Base-by-base conservation (phyloP, 2,888 invertebrate species). In the Exocentrus adspersus region DNA sequence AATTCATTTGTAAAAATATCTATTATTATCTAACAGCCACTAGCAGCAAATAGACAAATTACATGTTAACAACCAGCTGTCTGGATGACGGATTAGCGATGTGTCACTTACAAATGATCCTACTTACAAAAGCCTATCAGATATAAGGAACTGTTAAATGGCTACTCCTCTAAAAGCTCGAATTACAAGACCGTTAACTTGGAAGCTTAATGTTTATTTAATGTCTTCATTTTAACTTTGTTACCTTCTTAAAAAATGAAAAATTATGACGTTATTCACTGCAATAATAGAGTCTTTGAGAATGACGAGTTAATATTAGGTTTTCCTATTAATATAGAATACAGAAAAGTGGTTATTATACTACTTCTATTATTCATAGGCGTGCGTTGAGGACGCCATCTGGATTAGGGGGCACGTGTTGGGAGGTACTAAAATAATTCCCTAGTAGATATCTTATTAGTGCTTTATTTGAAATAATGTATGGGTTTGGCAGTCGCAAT, bases 51-150 rank as follows among this genome's bases (percentile, higher is more conserved):
- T 46, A 57, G 65, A 65, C 57, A 61, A 65, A 62, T 62, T 19
- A 58, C 61, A 45, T 48, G 50, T 48, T 62, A 60, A 60, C 61
- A 56, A 60, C 48, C 32, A 37, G 54, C 53, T 60, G 60, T 60
- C 54, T 54, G 45, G 37, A 60, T 51, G 60, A 60, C 60, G 56
- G 43, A 54, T 45, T 61, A 45, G 61, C 56, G 56, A 62, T 57
- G 41, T 54, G 56, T 50, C 62, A 61, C 21, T 58, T 61, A 65
- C 61, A 62, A 62, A 65, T 62, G 61, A 50, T 24, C 20, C 19
- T 42, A 51, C 42, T 60, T 62, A 53, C 28, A 61, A 53, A 48
- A 58, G 42, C 65, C 61, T 60, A 62, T 62, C 61, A 48, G 57
- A 58, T 37, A 24, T 17, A 52, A 50, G 58, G 37, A 65, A 62